Evolutionary conservation across 2,888 invertebrate species (phyloP).

Genomic region (Oxytorus armatus): DNA sequence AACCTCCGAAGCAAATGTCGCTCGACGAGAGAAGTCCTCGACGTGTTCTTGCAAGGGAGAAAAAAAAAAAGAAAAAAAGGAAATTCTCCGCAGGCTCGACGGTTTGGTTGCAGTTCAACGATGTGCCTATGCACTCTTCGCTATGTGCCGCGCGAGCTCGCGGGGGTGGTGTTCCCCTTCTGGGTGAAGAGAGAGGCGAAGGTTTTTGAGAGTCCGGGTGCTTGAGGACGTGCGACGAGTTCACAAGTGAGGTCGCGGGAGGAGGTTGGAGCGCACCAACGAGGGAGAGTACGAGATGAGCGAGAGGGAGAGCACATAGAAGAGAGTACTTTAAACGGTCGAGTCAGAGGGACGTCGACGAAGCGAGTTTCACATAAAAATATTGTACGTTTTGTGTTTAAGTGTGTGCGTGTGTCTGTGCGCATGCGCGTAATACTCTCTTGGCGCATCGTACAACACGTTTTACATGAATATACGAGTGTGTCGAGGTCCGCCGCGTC

Average conservation of each 20-base stretch:
- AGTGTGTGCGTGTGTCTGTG: not conserved
- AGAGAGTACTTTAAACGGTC: slow-evolving; percentile 53
- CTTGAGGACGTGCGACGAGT: slow-evolving; percentile 67
- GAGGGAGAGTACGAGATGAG: not conserved
- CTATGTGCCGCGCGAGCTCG: slow-evolving; percentile 57
- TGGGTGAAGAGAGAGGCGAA: slow-evolving; percentile 44
- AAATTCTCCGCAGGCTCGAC: slow-evolving; percentile 28
- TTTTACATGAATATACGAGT: slow-evolving; percentile 31
- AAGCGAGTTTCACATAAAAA: slow-evolving; percentile 27
- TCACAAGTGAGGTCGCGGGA: slow-evolving; percentile 52
- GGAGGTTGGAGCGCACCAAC: not conserved
- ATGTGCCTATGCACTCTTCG: slow-evolving; percentile 23
- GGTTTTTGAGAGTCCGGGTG: slow-evolving; percentile 59
- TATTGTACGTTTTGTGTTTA: not conserved
- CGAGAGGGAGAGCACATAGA: no score
- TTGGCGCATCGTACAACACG: slow-evolving; percentile 32
- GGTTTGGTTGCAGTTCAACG: slow-evolving; percentile 10
- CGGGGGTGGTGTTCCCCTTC: slow-evolving; percentile 45
- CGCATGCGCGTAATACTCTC: not conserved
- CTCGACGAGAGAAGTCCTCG: slow-evolving; percentile 36
- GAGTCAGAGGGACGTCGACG: slow-evolving; percentile 25
- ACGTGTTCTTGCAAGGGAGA: slow-evolving; percentile 2
- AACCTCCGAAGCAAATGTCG: slow-evolving; percentile 32
- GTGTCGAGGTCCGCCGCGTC: slow-evolving; percentile 34
- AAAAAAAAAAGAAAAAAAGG: slow-evolving; percentile 19